phyloP scores from a whole-genome alignment of 2,797 vertebrate species.

The Sebastes hubbsi region DNA sequence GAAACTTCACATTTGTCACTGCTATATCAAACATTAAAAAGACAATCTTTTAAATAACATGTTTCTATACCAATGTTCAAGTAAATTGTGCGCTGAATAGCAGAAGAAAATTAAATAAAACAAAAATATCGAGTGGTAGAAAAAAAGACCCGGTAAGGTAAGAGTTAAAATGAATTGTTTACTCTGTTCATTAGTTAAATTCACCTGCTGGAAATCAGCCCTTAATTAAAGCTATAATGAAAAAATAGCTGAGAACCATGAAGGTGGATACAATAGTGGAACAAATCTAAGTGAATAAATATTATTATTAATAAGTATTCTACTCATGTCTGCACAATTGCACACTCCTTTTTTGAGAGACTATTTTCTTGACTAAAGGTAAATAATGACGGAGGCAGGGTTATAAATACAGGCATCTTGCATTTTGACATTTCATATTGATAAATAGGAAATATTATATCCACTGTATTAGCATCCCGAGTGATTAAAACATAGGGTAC shows the following conservation, averaged over 20 bases:
- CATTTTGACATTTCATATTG: conserved; percentile 57
- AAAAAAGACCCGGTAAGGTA: neutral
- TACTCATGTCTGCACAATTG: neutral
- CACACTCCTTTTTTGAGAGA: neutral
- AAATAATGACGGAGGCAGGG: neutral
- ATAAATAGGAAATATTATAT: conserved; percentile 46
- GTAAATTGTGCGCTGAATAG: neutral
- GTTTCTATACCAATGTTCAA: neutral
- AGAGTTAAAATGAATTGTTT: neutral
- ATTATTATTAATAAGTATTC: neutral
- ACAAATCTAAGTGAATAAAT: neutral
- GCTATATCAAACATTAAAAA: too few species aligned
- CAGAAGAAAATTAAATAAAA: neutral
- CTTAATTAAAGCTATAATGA: neutral
- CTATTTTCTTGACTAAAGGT: conserved; percentile 14
- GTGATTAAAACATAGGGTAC: conserved; percentile 41
- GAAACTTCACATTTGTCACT: too few species aligned
- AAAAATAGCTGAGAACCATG: neutral
- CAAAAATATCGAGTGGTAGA: neutral
- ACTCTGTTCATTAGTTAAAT: neutral
- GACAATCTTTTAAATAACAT: neutral
- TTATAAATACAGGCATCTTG: conserved; percentile 18
- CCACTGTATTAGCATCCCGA: conserved; percentile 21
- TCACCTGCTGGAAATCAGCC: neutral
- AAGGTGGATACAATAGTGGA: neutral